Conservation (phyloP, 2,113 vertebrate species). For the Pimephales promelas region DNA sequence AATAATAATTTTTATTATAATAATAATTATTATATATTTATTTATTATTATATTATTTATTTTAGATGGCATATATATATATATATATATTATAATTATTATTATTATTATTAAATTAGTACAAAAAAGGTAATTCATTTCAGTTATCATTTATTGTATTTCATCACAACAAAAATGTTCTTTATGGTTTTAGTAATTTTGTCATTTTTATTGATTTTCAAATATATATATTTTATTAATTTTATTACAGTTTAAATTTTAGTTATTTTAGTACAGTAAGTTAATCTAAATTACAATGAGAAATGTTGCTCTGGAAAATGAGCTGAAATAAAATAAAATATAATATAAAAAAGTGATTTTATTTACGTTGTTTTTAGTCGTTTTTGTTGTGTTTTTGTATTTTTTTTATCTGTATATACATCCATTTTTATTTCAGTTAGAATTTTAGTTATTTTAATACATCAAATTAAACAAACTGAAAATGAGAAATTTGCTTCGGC, state of each 20-base stretch:
- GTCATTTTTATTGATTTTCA: not conserved
- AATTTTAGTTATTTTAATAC: not conserved
- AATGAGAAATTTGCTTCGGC: not conserved
- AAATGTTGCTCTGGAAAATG: not conserved
- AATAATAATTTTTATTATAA: too few relatives aligned
- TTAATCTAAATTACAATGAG: not conserved
- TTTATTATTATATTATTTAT: too few relatives aligned
- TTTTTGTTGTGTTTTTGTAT: not conserved
- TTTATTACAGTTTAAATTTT: not conserved
- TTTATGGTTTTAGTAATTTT: not conserved
- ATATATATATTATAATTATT: too few relatives aligned
- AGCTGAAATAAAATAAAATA: too few relatives aligned
- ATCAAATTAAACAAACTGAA: not conserved
- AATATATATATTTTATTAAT: not conserved
- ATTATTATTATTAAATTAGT: too few relatives aligned
- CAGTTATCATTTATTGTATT: not conserved
- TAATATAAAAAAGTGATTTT: too few relatives aligned
- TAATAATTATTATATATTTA: too few relatives aligned
- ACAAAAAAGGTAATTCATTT: not conserved
- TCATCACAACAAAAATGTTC: accelerated
- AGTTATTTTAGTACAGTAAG: not conserved
- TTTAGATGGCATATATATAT: too few relatives aligned
- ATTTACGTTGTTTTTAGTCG: too few relatives aligned
- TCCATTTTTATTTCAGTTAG: not conserved
- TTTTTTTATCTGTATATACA: not conserved